Evolutionary conservation across 2,113 vertebrate genomes (phyloP).

Genomic region (Lycocorax pyrrhopterus): DNA sequence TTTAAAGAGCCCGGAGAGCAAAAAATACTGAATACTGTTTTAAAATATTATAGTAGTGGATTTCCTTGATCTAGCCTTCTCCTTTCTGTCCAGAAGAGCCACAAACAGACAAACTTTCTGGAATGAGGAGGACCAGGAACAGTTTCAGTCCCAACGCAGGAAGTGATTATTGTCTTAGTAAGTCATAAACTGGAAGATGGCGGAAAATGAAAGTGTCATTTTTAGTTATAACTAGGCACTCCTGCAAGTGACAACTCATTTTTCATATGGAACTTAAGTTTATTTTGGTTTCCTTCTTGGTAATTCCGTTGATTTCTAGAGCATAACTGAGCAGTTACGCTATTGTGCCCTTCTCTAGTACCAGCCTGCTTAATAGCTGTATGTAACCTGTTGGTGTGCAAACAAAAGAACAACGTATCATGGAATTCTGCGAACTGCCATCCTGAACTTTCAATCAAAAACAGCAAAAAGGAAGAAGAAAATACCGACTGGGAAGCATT

Average conservation of each 20-base stretch:
- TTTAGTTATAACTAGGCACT: background rate
- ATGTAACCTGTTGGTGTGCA: constrained; percentile 21
- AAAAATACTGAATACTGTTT: background rate
- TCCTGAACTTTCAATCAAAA: constrained; percentile 10
- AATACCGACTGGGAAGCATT: background rate
- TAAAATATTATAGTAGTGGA: background rate
- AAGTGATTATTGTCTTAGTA: constrained; percentile 34
- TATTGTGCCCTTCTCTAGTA: constrained; percentile 27
- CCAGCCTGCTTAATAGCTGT: constrained; percentile 40
- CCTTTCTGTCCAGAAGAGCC: background rate
- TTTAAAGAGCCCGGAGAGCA: background rate
- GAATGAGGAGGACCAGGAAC: background rate
- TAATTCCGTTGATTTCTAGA: constrained; percentile 35
- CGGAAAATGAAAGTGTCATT: background rate
- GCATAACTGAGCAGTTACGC: constrained; percentile 24
- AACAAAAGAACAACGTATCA: constrained; percentile 1
- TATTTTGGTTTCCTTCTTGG: constrained; percentile 1
- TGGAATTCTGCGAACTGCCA: background rate
- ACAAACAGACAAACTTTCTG: background rate
- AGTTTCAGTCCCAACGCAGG: background rate
- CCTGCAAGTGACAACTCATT: background rate
- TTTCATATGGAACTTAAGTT: background rate
- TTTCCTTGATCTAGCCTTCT: background rate
- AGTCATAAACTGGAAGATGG: constrained; percentile 3
- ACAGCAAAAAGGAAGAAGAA: background rate